These are phyloP conservation scores for Zalophus californianus DNA, from an alignment of 2,797 vertebrate species.

Conservation along the genomic window DNA sequence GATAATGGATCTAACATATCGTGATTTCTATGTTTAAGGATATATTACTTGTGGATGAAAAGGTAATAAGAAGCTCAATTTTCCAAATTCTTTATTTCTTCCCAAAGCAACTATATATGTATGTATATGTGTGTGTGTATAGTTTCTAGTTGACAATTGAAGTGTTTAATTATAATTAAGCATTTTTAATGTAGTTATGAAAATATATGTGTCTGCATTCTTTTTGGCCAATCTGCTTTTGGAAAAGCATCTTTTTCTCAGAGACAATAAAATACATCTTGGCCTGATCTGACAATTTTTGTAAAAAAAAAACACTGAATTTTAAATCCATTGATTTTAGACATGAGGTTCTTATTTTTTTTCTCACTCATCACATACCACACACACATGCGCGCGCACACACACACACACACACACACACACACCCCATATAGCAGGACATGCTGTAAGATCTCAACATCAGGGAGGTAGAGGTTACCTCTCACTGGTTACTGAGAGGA, in stretches of 20 bases:
- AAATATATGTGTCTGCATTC: neutral
- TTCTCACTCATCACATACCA: neutral
- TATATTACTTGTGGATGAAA: neutral
- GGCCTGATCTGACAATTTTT: neutral
- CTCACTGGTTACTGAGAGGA: neutral
- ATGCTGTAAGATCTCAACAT: neutral
- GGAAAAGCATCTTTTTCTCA: neutral
- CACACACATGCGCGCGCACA: neutral
- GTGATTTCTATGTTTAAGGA: neutral
- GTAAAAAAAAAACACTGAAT: neutral
- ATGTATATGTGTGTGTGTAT: neutral
- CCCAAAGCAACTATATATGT: neutral
- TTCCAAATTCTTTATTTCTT: neutral
- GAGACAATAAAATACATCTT: neutral
- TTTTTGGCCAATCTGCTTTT: neutral
- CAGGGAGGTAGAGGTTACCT: neutral
- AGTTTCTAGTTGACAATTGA: neutral
- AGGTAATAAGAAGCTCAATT: neutral
- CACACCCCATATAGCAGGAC: neutral
- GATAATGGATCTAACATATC: neutral
- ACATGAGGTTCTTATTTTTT: neutral
- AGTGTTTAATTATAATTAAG: neutral
- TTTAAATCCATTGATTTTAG: neutral
- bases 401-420: neutral
- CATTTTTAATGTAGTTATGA: neutral